A percentile compares a stretch with the other conserved stretches of the same genome.
These are phyloP conservation scores for Chaetodon trifascialis DNA, from an alignment of 2,113 vertebrate genomes.

Conservation along the genomic window DNA sequence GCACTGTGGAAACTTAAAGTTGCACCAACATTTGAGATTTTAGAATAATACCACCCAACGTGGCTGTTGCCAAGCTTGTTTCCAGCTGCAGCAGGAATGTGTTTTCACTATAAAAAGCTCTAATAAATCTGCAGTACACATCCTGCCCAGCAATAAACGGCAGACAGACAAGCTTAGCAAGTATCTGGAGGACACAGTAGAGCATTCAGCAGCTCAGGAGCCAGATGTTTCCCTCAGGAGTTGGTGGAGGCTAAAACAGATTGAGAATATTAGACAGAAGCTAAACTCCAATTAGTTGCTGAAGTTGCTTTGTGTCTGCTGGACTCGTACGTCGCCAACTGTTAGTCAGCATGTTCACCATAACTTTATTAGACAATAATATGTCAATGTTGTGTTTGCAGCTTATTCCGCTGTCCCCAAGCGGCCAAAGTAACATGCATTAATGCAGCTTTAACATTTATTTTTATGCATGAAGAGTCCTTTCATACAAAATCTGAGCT, in stretches of 20 bases:
- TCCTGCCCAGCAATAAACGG: background rate
- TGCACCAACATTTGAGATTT: background rate
- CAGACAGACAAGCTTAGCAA: background rate
- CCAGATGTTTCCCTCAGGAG: background rate
- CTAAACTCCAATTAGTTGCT: background rate
- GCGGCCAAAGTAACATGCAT: no score
- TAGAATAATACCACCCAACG: no score
- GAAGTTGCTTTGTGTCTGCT: background rate
- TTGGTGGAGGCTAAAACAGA: conserved; percentile 9
- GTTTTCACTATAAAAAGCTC: background rate
- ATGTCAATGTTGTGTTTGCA: background rate
- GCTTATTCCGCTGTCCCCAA: no score
- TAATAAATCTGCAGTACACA: conserved; percentile 12
- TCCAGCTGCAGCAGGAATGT: no score
- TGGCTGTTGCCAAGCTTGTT: no score
- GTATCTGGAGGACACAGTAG: background rate
- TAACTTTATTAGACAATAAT: background rate
- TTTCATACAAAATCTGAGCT: background rate
- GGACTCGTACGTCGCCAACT: background rate
- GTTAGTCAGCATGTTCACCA: background rate
- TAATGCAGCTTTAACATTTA: background rate
- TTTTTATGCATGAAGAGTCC: background rate
- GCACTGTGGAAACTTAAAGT: background rate
- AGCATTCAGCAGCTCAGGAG: conserved; percentile 6
- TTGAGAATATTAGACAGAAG: background rate